phyloP scores from a whole-genome alignment of 2,113 vertebrate genomes.

The Hemicordylus capensis region DNA sequence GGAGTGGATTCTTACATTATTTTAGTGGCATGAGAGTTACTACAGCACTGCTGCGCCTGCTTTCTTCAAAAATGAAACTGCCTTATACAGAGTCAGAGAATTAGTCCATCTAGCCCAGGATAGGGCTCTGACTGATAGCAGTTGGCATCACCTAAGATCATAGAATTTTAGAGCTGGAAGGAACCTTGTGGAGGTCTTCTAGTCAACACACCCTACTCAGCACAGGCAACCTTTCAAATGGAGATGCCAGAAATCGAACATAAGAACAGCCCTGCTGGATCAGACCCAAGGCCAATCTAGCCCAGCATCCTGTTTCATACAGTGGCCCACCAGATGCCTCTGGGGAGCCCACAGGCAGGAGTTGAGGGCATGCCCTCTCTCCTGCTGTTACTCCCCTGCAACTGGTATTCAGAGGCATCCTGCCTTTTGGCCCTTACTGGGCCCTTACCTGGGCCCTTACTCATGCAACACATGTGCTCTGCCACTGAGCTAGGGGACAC shows the following conservation, averaged over 20 bases:
- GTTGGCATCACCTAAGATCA: too few species aligned
- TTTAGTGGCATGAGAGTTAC: not conserved
- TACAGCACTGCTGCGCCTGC: not conserved
- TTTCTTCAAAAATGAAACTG: not conserved
- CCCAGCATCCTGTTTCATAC: too few species aligned
- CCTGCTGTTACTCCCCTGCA: too few species aligned
- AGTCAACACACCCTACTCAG: not conserved
- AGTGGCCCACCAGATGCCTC: too few species aligned
- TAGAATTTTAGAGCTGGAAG: too few species aligned
- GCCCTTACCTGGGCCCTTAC: not conserved
- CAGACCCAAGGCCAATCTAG: too few species aligned
- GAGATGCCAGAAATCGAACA: not conserved
- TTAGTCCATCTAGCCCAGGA: not conserved
- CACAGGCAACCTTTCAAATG: not conserved
- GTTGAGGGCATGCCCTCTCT: too few species aligned
- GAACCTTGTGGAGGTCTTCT: not conserved
- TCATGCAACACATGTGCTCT: not conserved
- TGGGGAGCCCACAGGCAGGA: too few species aligned
- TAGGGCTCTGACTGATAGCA: not conserved
- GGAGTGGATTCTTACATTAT: not conserved
- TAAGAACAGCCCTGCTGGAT: too few species aligned
- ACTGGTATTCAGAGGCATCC: too few species aligned
- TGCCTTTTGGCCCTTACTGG: too few species aligned
- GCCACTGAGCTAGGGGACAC: not conserved
- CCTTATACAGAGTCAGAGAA: not conserved